A percentile compares a stretch with the other conserved stretches of the same genome.
These are phyloP conservation scores for Zaprionus taronus DNA, from an alignment of 1,140 invertebrate species.

Conservation along the genomic window DNA sequence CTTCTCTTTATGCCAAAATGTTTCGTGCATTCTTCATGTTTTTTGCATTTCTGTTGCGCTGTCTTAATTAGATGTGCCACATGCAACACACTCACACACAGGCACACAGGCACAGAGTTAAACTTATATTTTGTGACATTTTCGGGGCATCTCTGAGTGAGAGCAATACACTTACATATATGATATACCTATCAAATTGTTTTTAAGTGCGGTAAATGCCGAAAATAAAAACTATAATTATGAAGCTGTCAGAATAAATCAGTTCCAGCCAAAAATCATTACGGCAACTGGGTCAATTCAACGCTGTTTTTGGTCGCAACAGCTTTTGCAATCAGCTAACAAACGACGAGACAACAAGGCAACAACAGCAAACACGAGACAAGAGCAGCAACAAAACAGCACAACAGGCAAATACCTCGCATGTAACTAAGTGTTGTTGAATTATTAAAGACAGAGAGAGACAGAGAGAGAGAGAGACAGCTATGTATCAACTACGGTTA, in stretches of 20 bases:
- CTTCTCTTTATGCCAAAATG: not conserved
- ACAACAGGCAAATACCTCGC: slow-evolving; percentile 3
- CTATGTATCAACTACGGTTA: slow-evolving; percentile 6
- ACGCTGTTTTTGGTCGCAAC: slow-evolving; percentile 18
- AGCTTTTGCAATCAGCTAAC: slow-evolving; percentile 31
- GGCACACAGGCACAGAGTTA: not conserved
- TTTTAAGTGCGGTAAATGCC: slow-evolving; percentile 20
- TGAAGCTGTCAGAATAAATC: slow-evolving; percentile 14
- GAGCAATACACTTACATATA: not conserved
- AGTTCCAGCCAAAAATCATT: slow-evolving; percentile 2
- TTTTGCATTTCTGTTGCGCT: slow-evolving; percentile 45
- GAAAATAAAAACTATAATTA: slow-evolving; percentile 24
- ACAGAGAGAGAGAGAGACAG: not conserved
- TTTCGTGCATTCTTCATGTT: slow-evolving; percentile 55
- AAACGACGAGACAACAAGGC: slow-evolving; percentile 1
- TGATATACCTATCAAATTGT: slow-evolving; percentile 21
- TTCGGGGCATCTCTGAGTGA: slow-evolving; percentile 17
- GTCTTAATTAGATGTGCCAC: slow-evolving; percentile 77
- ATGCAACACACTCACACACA: slow-evolving; percentile 16
- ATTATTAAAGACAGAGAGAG: not conserved
- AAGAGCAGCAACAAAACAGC: not conserved
- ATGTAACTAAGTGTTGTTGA: slow-evolving; percentile 9
- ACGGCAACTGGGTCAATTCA: slow-evolving; percentile 35
- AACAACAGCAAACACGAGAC: not conserved
- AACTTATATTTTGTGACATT: slow-evolving; percentile 17